A percentile compares a stretch with the other conserved stretches of the same genome.
These are phyloP conservation scores for Drosophila leontia DNA, from an alignment of 1,140 invertebrate genomes.

Conservation along the genomic window DNA sequence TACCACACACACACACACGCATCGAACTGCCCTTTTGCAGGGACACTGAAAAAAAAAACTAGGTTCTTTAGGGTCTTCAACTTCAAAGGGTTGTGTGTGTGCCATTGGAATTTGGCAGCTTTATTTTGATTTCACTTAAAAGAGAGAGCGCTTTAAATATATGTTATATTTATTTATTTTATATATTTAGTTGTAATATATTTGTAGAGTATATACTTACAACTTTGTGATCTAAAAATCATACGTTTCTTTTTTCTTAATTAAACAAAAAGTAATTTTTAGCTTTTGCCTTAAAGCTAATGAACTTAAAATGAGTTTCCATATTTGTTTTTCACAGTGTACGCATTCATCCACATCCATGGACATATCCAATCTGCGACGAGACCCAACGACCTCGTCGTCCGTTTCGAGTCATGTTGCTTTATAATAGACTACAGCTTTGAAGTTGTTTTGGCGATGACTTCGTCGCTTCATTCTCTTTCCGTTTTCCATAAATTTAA, in stretches of 20 bases:
- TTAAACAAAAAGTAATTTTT: not conserved
- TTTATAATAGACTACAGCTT: constrained; percentile 79
- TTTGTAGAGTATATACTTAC: not conserved
- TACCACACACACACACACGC: constrained; percentile 20
- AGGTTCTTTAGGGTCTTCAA: not conserved
- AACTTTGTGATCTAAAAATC: not conserved
- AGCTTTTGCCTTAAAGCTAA: not conserved
- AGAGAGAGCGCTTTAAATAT: no score
- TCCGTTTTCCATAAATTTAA: constrained; percentile 81
- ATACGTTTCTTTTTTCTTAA: not conserved
- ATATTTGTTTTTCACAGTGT: not conserved
- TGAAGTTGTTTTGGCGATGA: constrained; percentile 77
- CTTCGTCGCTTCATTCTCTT: constrained; percentile 80
- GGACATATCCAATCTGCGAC: constrained; percentile 50
- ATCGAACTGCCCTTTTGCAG: constrained; percentile 15
- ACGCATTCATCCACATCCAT: constrained; percentile 34
- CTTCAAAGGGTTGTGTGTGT: no score
- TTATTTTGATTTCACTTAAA: no score
- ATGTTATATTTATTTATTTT: no score
- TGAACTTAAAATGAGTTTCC: not conserved
- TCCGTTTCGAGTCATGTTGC: constrained; percentile 66
- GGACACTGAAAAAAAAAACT: not conserved
- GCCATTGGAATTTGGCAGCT: no score
- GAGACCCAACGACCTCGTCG: constrained; percentile 37
- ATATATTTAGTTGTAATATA: no score